Base-by-base conservation (phyloP, 2,797 vertebrate genomes). In the Sebastes ruberrimus region DNA sequence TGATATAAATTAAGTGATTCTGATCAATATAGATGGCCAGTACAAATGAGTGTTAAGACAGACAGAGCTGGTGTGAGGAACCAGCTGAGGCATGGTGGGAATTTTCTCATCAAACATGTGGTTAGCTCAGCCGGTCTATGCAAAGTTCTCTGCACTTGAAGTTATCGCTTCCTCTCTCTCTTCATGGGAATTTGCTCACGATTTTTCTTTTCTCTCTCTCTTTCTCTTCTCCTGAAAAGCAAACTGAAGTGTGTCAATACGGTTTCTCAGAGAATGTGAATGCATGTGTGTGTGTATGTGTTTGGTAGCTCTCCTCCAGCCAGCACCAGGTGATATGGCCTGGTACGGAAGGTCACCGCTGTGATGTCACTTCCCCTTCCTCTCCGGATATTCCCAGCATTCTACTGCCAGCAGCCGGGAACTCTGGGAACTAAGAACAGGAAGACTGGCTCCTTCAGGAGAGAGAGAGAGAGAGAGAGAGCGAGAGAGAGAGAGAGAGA, bases 321-420 rank as follows among this genome's bases (percentile, higher is more conserved):
- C 87, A 85, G 84, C 86, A 88, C 92, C 95, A 96, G 95, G 96
- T 96, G 94, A 96, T 94, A 85, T 92, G 89, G 90, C 91, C 93
- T 88, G 84, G 90, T 87, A 89, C 93, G 95, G 95, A 96, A 96
- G 95, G 94, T 96, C 96, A 96, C 49, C 42, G 66, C 86, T 83
- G 95, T 95, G 94, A 94, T 95, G 93, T 94, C 94, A 96, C 95
- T 95, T 96, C 95, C 95, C 88, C 85, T 96, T 96, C 96, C 95
- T 95, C 84, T 95, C 94, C 95, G 96, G 96, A 96, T 96, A 94
- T 96, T 96, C 95, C 95, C 96, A 96, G 95, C 93, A 96, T 96
- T 96, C 94, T 95, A 83, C 93, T 89, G 91, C 91, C 94, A 94
- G 92, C 88, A 91, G 88, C 88, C 82, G 89, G 93, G 94, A 95